phyloP scores from a whole-genome alignment of 2,797 vertebrate genomes.

The Todus mexicanus region DNA sequence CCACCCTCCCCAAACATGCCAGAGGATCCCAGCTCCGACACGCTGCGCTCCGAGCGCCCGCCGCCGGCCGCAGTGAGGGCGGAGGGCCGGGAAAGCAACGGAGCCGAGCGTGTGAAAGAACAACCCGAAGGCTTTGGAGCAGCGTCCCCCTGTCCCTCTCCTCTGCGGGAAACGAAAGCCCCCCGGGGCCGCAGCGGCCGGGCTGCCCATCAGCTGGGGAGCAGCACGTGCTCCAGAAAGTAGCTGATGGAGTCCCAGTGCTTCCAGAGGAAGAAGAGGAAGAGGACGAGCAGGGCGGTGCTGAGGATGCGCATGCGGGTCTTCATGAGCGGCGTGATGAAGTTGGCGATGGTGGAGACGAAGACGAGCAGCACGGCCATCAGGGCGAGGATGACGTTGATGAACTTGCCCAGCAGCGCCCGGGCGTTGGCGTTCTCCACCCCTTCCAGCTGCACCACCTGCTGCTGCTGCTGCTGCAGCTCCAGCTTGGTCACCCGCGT shows the following conservation, averaged over 20 bases:
- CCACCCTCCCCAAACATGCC: background rate
- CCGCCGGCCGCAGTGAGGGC: background rate
- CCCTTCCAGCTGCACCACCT: constrained; percentile 96
- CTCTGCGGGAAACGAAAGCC: background rate
- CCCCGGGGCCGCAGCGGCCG: background rate
- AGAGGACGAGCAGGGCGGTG: constrained; percentile 86
- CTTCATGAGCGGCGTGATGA: constrained; percentile 99
- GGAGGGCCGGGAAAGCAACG: background rate
- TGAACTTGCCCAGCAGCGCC: constrained; percentile 97
- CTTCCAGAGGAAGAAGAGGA: constrained; percentile 93
- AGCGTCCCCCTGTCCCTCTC: background rate
- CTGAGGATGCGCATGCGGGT: constrained; percentile 87
- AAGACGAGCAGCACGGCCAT: constrained; percentile 99
- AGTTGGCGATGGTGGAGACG: constrained; percentile 96
- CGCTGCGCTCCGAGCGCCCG: background rate
- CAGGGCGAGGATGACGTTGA: constrained; percentile 95
- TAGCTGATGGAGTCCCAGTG: constrained; percentile 89
- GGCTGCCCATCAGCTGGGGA: constrained; percentile 83
- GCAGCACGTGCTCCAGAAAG: constrained; percentile 86
- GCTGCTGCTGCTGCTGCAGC: constrained; percentile 98
- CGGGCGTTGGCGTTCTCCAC: constrained; percentile 97
- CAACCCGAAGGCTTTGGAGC: background rate
- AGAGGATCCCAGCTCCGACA: background rate
- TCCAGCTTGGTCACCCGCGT: constrained; percentile 96
- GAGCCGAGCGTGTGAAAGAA: background rate